Percentiles rank a stretch among this genome's conserved stretches.
phyloP scores from a whole-genome alignment of 92 coral and sea anemone species.

The Virgularia gustaviana region DNA sequence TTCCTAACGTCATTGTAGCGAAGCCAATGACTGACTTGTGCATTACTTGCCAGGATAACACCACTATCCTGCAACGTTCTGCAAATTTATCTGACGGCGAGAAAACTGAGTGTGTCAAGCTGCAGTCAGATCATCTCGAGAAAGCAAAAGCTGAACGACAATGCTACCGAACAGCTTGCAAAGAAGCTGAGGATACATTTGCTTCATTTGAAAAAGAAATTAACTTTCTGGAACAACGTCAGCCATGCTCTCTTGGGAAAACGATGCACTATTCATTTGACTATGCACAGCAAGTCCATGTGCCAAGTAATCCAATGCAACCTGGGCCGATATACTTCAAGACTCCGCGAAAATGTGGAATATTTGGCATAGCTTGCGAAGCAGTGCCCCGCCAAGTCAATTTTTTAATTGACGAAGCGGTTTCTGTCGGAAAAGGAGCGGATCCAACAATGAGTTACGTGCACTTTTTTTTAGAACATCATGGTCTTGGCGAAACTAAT shows the following conservation, averaged over 20 bases:
- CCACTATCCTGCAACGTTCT: conserved; percentile 48
- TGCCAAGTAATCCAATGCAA: conserved; percentile 50
- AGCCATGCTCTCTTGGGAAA: too few species aligned
- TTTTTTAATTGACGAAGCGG: conserved; percentile 31
- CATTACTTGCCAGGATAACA: conserved; percentile 54
- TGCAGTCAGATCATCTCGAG: conserved; percentile 46
- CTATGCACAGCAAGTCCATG: too few species aligned
- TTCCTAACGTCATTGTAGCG: conserved; percentile 45
- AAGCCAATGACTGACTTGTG: conserved; percentile 58
- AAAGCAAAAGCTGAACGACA: conserved; percentile 49
- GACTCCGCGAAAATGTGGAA: conserved; percentile 27
- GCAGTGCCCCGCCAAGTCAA: conserved; percentile 19
- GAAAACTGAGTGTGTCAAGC: conserved; percentile 38
- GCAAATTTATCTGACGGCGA: conserved; percentile 49
- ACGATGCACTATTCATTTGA: too few species aligned
- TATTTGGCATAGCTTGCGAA: conserved; percentile 42
- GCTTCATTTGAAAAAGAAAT: too few species aligned
- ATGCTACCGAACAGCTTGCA: conserved; percentile 20
- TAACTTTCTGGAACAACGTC: too few species aligned
- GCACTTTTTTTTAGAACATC: conserved; percentile 20
- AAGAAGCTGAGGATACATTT: neutral
- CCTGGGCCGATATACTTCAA: conserved; percentile 51
- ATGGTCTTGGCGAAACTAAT: conserved; percentile 35
- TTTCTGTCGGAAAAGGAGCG: conserved; percentile 35
- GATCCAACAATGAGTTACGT: conserved; percentile 30